Conservation (phyloP, 2,888 invertebrate genomes). For the Mongoloraphidia duomilia region DNA sequence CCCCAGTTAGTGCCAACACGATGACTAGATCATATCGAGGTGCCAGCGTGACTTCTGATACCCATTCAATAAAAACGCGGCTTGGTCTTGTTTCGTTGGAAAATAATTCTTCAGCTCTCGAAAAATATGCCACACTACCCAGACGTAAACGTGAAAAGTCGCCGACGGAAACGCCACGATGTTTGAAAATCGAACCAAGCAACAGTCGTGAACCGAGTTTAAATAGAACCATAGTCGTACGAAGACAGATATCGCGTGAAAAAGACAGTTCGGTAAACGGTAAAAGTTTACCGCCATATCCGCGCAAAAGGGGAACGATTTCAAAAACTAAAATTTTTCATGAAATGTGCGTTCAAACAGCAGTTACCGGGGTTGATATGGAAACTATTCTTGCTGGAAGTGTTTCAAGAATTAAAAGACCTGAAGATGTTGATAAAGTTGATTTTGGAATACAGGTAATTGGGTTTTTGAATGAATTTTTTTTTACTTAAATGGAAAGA, state of each 20-base stretch:
- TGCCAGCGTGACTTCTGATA: conserved; percentile 20
- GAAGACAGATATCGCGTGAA: conserved; percentile 18
- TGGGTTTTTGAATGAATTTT: too few relatives aligned
- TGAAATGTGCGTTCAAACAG: conserved; percentile 65
- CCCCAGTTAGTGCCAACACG: conserved; percentile 18
- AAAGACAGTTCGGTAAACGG: neutral
- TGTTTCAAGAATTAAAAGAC: conserved; percentile 21
- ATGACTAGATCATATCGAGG: conserved; percentile 27
- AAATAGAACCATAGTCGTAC: conserved; percentile 25
- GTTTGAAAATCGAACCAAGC: conserved; percentile 22
- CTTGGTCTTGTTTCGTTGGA: conserved; percentile 25
- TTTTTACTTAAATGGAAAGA: too few relatives aligned
- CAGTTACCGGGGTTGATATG: conserved; percentile 54
- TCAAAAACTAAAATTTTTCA: conserved; percentile 61
- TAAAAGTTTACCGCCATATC: conserved; percentile 34
- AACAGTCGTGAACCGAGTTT: conserved; percentile 30
- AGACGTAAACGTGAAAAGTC: conserved; percentile 54
- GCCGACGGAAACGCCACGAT: conserved; percentile 35
- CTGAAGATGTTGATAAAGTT: conserved; percentile 23
- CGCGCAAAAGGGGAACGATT: conserved; percentile 26
- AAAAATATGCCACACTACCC: conserved; percentile 66
- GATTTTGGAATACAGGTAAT: conserved; percentile 24
- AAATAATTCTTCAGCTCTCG: conserved; percentile 37
- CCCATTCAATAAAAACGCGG: conserved; percentile 13
- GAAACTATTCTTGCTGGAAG: conserved; percentile 56